Evolutionary conservation across 2,888 invertebrate genomes (phyloP).

Genomic region (Ptilodon capucinus): DNA sequence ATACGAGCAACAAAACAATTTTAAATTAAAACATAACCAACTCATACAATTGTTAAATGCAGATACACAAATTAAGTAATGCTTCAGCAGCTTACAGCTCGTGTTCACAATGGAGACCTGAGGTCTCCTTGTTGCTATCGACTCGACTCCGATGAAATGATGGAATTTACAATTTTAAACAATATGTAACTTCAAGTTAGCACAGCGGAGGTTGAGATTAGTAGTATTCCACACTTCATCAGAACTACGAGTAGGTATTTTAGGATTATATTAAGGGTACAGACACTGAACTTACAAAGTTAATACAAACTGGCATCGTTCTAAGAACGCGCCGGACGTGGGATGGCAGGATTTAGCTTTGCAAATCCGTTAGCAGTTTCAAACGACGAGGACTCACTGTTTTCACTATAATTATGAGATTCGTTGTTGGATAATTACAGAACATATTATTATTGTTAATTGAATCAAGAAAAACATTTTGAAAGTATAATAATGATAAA

Average conservation of each 20-base stretch:
- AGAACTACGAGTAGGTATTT: constrained; percentile 4
- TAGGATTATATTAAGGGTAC: constrained; percentile 4
- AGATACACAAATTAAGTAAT: constrained; percentile 65
- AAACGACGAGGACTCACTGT: constrained; percentile 49
- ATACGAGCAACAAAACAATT: constrained; percentile 58
- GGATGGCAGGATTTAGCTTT: constrained; percentile 61
- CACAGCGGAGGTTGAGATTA: constrained; percentile 8
- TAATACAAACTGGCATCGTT: constrained; percentile 27
- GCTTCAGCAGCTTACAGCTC: constrained; percentile 69
- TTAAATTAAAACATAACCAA: constrained; percentile 61
- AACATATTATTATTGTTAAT: constrained; percentile 44
- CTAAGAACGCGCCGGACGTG: constrained; percentile 57
- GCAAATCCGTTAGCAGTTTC: constrained; percentile 61
- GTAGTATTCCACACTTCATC: constrained; percentile 9
- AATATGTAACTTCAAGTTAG: constrained; percentile 23
- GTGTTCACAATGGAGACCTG: constrained; percentile 44
- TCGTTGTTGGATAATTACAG: constrained; percentile 61
- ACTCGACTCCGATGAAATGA: constrained; percentile 11
- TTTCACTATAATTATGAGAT: constrained; percentile 63
- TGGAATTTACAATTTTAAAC: constrained; percentile 11
- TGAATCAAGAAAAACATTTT: constrained; percentile 44
- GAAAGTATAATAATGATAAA: constrained; percentile 47
- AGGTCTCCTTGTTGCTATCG: constrained; percentile 26
- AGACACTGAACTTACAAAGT: constrained; percentile 9
- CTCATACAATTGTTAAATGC: constrained; percentile 61